Evolutionary conservation across 2,113 vertebrate species (phyloP).

Genomic region (Centropus bengalensis): DNA sequence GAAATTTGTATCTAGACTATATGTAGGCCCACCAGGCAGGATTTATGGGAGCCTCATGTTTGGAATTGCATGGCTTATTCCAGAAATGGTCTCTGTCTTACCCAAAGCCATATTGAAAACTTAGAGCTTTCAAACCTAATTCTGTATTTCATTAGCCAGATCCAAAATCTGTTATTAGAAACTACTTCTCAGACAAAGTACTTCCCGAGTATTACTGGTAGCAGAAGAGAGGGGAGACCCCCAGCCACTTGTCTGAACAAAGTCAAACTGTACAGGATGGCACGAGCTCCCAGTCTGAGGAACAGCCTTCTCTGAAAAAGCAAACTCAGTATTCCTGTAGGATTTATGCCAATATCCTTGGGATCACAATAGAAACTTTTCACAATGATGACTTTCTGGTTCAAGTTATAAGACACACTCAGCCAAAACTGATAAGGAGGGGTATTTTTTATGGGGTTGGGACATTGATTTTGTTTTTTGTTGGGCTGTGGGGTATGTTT

Average conservation of each 20-base stretch:
- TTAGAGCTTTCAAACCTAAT: not conserved
- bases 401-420: not conserved
- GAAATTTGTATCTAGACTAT: not conserved
- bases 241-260: fast-evolving
- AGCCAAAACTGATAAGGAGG: not conserved
- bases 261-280: not conserved
- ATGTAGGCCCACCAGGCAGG: not conserved
- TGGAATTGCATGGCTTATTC: not conserved
- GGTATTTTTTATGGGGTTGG: fast-evolving
- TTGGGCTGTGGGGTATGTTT: too few relatives aligned
- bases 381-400: not conserved
- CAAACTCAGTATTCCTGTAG: not conserved
- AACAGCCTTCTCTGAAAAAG: not conserved
- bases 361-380: not conserved
- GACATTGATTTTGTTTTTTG: not conserved
- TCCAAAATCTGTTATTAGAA: not conserved
- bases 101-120: not conserved
- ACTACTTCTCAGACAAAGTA: not conserved
- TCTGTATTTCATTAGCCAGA: not conserved
- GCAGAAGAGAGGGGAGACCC: not conserved
- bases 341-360: not conserved
- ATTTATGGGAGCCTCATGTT: not conserved
- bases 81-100: not conserved
- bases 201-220: not conserved
- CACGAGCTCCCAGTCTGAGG: not conserved